A percentile compares a stretch with the other conserved stretches of the same genome.
Evolutionary conservation across 1,140 invertebrate species (phyloP).

Genomic region (Bombus fervidus): DNA sequence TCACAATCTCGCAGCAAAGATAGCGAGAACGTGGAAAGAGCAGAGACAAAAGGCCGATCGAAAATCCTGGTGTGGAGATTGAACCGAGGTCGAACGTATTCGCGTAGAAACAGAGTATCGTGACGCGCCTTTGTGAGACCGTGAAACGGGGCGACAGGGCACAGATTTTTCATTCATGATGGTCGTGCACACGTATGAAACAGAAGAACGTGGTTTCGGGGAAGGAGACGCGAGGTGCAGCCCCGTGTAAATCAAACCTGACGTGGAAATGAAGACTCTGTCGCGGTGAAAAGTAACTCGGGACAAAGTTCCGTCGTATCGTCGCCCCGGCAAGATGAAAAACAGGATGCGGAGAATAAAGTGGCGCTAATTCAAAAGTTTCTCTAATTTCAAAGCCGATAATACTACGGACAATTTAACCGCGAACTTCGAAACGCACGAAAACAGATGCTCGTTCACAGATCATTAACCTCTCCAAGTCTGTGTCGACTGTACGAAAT

Average conservation of each 20-base stretch:
- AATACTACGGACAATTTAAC: constrained; percentile 30
- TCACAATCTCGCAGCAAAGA: background rate
- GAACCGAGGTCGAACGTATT: background rate
- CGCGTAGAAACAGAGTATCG: background rate
- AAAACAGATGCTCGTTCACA: constrained; percentile 32
- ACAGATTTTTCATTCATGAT: background rate
- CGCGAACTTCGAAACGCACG: constrained; percentile 11
- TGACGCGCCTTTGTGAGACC: background rate
- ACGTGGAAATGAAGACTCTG: constrained; percentile 52
- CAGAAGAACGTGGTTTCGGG: background rate
- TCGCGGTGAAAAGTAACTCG: constrained; percentile 31
- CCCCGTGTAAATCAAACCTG: constrained; percentile 38
- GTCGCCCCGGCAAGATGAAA: constrained; percentile 1
- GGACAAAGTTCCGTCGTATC: constrained; percentile 9
- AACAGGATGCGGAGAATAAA: background rate
- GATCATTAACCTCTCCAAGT: constrained; percentile 16
- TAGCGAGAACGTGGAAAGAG: background rate
- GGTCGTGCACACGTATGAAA: background rate
- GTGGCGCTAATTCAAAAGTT: constrained; percentile 39
- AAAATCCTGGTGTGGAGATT: background rate
- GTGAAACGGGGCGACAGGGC: background rate
- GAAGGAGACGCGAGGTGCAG: background rate
- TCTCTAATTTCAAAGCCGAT: constrained; percentile 37
- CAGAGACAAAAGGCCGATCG: constrained; percentile 11
- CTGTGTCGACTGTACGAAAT: constrained; percentile 19